Conservation (phyloP, 2,888 invertebrate species). For the Tetragonisca angustula region DNA sequence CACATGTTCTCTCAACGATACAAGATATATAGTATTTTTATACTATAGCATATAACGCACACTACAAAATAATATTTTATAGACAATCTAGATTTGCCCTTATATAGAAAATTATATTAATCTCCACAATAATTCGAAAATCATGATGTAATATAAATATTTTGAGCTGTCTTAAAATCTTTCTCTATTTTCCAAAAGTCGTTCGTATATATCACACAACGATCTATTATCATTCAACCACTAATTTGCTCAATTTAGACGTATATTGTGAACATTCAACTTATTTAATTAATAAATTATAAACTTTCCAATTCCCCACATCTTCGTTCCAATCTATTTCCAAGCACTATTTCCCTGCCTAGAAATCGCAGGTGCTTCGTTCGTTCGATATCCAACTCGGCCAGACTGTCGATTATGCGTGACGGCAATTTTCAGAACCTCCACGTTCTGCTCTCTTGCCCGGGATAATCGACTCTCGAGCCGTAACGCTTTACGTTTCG, state of each 20-base stretch:
- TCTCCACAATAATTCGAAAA: too few species aligned
- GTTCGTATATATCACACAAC: too few species aligned
- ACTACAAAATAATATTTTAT: too few species aligned
- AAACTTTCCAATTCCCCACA: too few species aligned
- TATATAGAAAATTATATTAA: not conserved
- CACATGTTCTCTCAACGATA: too few species aligned
- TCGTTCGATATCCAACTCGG: conserved; percentile 6
- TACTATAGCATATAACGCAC: too few species aligned
- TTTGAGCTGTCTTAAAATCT: not conserved
- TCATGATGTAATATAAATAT: not conserved
- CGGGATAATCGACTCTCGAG: conserved; percentile 37
- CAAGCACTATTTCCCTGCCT: not conserved
- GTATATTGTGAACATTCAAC: too few species aligned
- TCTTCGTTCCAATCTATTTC: not conserved
- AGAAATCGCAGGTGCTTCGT: not conserved
- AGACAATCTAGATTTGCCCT: too few species aligned
- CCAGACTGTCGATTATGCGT: conserved; percentile 27
- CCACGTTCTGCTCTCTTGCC: conserved; percentile 5
- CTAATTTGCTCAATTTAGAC: too few species aligned
- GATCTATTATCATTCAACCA: too few species aligned
- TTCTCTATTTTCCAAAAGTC: too few species aligned
- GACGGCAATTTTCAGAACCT: conserved; percentile 15
- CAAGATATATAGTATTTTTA: not conserved
- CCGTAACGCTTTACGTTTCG: conserved; percentile 39
- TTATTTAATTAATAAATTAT: not conserved